Percentiles rank a stretch among this genome's conserved stretches.
Conservation (phyloP, 1,140 invertebrate genomes). For the Hylaeus anthracinus region DNA sequence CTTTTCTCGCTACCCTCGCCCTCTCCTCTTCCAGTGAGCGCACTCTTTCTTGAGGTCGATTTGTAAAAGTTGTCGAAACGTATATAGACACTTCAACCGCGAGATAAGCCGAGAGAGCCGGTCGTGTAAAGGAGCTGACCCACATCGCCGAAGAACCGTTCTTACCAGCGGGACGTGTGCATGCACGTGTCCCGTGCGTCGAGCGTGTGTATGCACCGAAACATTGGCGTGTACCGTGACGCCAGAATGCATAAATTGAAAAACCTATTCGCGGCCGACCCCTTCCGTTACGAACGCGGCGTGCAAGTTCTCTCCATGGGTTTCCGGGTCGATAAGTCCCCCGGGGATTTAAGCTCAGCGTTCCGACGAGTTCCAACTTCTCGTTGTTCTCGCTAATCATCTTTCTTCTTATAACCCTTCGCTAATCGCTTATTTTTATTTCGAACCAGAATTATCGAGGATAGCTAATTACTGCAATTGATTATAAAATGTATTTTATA, state of each 20-base stretch:
- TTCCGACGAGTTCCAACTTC: neutral
- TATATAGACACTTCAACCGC: neutral
- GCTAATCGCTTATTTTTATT: no score
- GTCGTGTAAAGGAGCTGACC: constrained; percentile 63
- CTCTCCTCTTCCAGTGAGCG: no score
- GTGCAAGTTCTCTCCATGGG: neutral
- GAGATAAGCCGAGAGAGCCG: constrained; percentile 41
- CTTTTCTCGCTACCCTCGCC: no score
- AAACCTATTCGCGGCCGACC: neutral
- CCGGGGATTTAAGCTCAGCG: neutral
- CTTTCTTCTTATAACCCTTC: no score
- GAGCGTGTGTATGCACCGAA: constrained; percentile 7
- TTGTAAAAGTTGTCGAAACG: constrained; percentile 12
- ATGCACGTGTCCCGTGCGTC: neutral
- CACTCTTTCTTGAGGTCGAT: neutral
- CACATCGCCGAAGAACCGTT: constrained; percentile 55
- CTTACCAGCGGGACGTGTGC: constrained; percentile 28
- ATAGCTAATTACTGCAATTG: no score
- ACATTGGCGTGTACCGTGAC: constrained; percentile 4
- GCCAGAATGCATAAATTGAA: constrained; percentile 29
- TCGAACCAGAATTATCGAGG: no score
- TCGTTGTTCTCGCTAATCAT: no score
- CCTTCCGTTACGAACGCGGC: neutral
- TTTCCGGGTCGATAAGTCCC: neutral
- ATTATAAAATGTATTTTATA: no score